Evolutionary conservation across 2,888 invertebrate species (phyloP).

Genomic region (Agriopis marginaria): DNA sequence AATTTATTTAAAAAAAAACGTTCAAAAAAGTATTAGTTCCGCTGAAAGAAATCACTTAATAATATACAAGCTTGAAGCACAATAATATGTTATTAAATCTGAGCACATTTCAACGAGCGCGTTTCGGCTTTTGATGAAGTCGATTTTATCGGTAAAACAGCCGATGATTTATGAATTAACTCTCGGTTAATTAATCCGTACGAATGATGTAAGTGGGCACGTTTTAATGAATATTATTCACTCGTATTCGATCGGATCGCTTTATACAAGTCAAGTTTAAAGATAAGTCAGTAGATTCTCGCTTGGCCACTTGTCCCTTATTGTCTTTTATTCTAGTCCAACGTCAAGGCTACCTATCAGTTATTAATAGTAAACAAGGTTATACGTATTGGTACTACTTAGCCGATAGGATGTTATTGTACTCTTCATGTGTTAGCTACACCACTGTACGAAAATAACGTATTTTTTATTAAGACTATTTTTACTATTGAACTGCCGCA

Average conservation of each 20-base stretch:
- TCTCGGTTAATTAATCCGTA: slow-evolving; percentile 28
- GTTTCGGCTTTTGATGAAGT: slow-evolving; percentile 17
- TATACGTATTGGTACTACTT: too few relatives aligned
- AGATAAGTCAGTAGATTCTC: neutral
- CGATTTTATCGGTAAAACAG: slow-evolving; percentile 19
- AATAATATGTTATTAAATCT: slow-evolving; percentile 19
- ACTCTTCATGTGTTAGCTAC: too few relatives aligned
- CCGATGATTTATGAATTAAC: slow-evolving; percentile 38
- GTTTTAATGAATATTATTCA: slow-evolving; percentile 24
- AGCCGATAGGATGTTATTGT: too few relatives aligned
- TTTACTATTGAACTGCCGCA: too few relatives aligned
- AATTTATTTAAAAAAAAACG: too few relatives aligned
- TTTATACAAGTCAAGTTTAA: neutral
- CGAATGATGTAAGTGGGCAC: slow-evolving; percentile 20
- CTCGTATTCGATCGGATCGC: slow-evolving; percentile 1
- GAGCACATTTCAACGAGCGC: slow-evolving; percentile 23
- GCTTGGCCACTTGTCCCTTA: neutral
- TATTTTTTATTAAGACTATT: too few relatives aligned
- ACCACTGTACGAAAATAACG: too few relatives aligned
- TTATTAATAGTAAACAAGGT: too few relatives aligned
- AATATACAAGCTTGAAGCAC: slow-evolving; percentile 2
- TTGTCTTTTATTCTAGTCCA: too few relatives aligned
- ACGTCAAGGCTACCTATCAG: too few relatives aligned
- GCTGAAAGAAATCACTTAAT: too few relatives aligned
- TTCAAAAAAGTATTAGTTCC: too few relatives aligned